phyloP scores from a whole-genome alignment of 2,113 vertebrate genomes.

The Eptesicus fuscus region DNA sequence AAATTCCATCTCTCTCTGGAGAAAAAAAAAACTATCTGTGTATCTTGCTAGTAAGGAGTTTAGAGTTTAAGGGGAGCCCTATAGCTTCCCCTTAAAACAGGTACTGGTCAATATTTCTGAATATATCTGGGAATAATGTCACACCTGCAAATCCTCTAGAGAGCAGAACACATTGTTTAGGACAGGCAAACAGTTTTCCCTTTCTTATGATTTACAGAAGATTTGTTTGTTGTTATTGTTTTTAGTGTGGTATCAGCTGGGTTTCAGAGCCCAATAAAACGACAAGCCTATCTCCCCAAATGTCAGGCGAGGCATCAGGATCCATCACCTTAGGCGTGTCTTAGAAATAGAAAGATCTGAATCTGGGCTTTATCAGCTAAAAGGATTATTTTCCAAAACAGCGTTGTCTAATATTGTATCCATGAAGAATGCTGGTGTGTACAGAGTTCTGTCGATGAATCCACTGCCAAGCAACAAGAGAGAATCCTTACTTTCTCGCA shows the following conservation, averaged over 20 bases:
- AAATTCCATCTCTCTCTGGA: not conserved
- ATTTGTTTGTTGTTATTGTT: not conserved
- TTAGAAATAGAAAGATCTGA: constrained; percentile 68
- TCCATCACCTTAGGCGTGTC: not conserved
- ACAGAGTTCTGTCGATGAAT: constrained; percentile 16
- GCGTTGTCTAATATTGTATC: constrained; percentile 17
- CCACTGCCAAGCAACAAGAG: not conserved
- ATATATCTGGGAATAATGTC: constrained; percentile 28
- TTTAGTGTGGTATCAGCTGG: not conserved
- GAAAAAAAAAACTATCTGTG: not conserved
- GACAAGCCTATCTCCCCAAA: constrained; percentile 48
- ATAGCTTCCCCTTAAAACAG: constrained; percentile 18
- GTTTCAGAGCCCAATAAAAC: constrained; percentile 53
- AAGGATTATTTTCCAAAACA: constrained; percentile 59
- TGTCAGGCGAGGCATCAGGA: constrained; percentile 37
- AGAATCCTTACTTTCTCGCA: not conserved
- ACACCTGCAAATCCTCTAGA: constrained; percentile 43
- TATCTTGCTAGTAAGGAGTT: not conserved
- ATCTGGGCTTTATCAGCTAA: constrained; percentile 51
- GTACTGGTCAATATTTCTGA: not conserved
- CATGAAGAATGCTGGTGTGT: not conserved
- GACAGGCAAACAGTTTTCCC: constrained; percentile 38
- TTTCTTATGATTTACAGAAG: constrained; percentile 43
- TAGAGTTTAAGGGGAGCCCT: not conserved
- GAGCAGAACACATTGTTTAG: not conserved